phyloP scores from a whole-genome alignment of 2,888 invertebrate genomes.

The Drosophila nigritarsus region DNA sequence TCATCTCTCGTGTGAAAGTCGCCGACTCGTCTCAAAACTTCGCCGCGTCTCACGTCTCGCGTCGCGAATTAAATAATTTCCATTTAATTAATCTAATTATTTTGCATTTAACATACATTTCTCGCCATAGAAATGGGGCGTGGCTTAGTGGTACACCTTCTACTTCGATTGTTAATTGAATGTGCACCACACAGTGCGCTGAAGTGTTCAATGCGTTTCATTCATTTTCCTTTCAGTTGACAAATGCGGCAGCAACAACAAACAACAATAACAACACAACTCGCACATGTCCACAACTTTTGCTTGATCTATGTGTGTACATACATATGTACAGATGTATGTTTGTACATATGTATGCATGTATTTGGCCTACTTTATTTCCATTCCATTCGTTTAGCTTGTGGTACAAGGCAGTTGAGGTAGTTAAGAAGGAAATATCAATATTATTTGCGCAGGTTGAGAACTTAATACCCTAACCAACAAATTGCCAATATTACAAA shows the following conservation, averaged over 20 bases:
- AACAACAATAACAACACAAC: slow-evolving; percentile 11
- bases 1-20: slow-evolving; percentile 73
- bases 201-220: slow-evolving; percentile 63
- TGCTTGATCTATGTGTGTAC: slow-evolving; percentile 39
- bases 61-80: slow-evolving; percentile 73
- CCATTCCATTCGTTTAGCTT: slow-evolving; percentile 71
- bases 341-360: slow-evolving; percentile 37
- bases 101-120: slow-evolving; percentile 58
- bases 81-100: slow-evolving; percentile 69
- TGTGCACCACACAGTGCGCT: slow-evolving; percentile 29
- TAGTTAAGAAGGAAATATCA: slow-evolving; percentile 40
- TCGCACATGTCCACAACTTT: slow-evolving; percentile 45
- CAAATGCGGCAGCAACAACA: slow-evolving; percentile 71
- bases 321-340: slow-evolving; percentile 36
- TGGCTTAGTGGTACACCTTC: slow-evolving; percentile 19
- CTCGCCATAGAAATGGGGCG: slow-evolving; percentile 23
- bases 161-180: slow-evolving; percentile 42
- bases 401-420: slow-evolving; percentile 36
- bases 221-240: slow-evolving; percentile 79
- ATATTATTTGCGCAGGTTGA: not conserved
- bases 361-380: slow-evolving; percentile 72
- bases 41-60: slow-evolving; percentile 25
- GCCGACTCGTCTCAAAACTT: slow-evolving; percentile 6
- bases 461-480: slow-evolving; percentile 26
- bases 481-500: not conserved